phyloP scores from a whole-genome alignment of 2,797 vertebrate species.

The Macropus fuliginosus region DNA sequence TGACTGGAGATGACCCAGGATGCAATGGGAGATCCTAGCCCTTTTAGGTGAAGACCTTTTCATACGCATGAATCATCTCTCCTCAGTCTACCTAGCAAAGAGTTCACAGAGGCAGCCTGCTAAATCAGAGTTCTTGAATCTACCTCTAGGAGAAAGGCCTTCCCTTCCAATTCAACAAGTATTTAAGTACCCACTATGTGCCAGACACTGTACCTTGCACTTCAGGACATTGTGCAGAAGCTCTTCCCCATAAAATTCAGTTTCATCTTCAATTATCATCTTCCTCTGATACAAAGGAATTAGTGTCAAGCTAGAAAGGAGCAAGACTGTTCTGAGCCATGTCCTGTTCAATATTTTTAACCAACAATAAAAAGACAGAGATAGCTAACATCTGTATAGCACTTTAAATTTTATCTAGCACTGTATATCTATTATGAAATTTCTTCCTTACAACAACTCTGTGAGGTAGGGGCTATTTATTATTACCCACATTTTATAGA shows the following conservation, averaged over 20 bases:
- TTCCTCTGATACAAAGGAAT: constrained; percentile 88
- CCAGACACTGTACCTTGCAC: constrained; percentile 90
- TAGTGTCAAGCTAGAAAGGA: background rate
- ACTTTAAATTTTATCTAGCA: background rate
- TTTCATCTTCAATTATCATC: constrained; percentile 95
- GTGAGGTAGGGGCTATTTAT: background rate
- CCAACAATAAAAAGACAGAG: background rate
- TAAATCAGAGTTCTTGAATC: background rate
- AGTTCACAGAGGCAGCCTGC: background rate
- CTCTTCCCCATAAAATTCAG: constrained; percentile 93
- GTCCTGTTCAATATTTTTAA: background rate
- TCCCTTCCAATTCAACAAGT: constrained; percentile 93
- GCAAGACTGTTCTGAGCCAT: background rate
- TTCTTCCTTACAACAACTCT: background rate
- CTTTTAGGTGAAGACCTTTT: too few species aligned
- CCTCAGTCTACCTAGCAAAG: background rate
- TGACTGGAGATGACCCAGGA: too few species aligned
- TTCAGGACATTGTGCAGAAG: constrained; percentile 91
- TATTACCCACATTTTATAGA: background rate
- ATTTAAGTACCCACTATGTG: background rate
- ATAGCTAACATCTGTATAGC: background rate
- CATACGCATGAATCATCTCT: background rate
- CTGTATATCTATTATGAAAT: background rate
- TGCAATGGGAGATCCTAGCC: too few species aligned
- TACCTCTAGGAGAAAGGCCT: constrained; percentile 60